Evolutionary conservation across 2,888 invertebrate genomes (phyloP).

Genomic region (Drosophila acutilabella): DNA sequence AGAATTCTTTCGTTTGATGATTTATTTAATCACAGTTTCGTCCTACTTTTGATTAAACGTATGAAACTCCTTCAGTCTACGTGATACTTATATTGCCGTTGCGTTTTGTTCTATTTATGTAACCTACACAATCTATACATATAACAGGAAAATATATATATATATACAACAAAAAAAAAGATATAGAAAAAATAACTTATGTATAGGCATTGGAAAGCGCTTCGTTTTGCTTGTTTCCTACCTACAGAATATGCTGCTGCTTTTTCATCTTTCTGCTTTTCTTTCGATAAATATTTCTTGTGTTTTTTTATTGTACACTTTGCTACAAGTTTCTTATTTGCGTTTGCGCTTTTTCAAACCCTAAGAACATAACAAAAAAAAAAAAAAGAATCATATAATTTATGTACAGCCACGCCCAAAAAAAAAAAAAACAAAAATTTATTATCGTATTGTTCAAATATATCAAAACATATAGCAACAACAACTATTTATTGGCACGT

Average conservation of each 20-base stretch:
- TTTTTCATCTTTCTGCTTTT: conserved; percentile 34
- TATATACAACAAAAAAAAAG: neutral
- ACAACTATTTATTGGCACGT: conserved; percentile 66
- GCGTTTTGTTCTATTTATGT: conserved; percentile 29
- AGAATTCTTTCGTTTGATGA: conserved; percentile 9
- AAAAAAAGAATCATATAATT: conserved; percentile 34
- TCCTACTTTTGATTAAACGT: conserved; percentile 11
- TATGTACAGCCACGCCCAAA: conserved; percentile 54
- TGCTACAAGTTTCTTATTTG: conserved; percentile 48
- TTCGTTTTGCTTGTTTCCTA: conserved; percentile 48
- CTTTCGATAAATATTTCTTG: conserved; percentile 22
- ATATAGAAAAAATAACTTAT: conserved; percentile 32
- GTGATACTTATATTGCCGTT: conserved; percentile 27
- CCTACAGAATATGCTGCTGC: conserved; percentile 43
- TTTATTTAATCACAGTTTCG: conserved; percentile 2
- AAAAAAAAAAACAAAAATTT: conserved; percentile 31
- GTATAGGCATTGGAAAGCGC: conserved; percentile 42
- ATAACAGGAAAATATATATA: conserved; percentile 14
- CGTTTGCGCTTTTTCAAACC: conserved; percentile 57
- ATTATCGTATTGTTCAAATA: conserved; percentile 40
- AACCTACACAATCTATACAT: conserved; percentile 6
- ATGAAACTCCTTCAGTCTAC: neutral
- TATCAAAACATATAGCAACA: conserved; percentile 55
- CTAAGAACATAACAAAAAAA: conserved; percentile 30
- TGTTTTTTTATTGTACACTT: conserved; percentile 35